Evolutionary conservation across 1,140 invertebrate genomes (phyloP).

Genomic region (Coelopa frigida): DNA sequence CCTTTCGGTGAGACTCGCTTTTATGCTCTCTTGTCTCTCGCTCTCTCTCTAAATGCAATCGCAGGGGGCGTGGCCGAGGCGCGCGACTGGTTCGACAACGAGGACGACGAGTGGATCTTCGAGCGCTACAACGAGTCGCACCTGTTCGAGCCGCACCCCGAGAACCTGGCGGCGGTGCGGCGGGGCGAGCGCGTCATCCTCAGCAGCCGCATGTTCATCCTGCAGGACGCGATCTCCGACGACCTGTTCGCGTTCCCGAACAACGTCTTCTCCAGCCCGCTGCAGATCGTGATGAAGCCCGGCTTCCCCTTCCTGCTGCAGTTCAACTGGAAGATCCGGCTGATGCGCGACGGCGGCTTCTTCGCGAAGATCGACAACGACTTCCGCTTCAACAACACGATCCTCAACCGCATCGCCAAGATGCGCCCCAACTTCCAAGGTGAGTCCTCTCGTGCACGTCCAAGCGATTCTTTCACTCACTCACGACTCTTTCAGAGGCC

Average conservation of each 20-base stretch:
- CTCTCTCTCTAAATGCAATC: neutral
- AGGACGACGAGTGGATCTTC: constrained; percentile 45
- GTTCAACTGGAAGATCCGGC: constrained; percentile 43
- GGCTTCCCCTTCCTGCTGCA: constrained; percentile 48
- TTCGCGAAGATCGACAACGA: constrained; percentile 34
- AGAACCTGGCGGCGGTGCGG: constrained; percentile 40
- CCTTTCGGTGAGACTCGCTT: constrained; percentile 25
- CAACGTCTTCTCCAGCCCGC: constrained; percentile 47
- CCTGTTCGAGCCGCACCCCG: constrained; percentile 39
- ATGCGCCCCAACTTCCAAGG: constrained; percentile 26
- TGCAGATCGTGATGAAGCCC: constrained; percentile 48
- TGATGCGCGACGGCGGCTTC: constrained; percentile 46
- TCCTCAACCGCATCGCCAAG: constrained; percentile 32
- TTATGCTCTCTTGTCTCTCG: neutral
- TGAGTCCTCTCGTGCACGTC: neutral
- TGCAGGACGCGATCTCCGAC: constrained; percentile 32
- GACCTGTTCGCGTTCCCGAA: constrained; percentile 40
- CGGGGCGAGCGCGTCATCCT: constrained; percentile 39
- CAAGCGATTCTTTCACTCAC: neutral
- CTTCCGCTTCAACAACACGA: constrained; percentile 37
- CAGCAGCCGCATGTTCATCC: constrained; percentile 33
- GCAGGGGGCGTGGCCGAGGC: constrained; percentile 47
- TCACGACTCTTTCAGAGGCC: constrained; percentile 12
- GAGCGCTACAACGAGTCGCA: constrained; percentile 41
- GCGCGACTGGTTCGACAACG: constrained; percentile 48